phyloP scores from a whole-genome alignment of 1,140 invertebrate species.

The Physella acuta region DNA sequence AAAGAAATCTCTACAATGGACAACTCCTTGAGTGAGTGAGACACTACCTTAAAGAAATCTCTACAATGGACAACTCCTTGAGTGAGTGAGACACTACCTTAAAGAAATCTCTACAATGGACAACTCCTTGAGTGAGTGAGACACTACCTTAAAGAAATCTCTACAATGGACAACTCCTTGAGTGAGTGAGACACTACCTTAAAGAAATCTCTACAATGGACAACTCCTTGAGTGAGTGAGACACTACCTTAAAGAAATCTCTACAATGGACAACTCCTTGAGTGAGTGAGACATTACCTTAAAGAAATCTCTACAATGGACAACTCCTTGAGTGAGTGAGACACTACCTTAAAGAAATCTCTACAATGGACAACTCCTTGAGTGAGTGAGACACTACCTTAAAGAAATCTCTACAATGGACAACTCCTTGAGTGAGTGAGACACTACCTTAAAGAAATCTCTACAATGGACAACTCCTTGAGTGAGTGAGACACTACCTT shows the following conservation, averaged over 20 bases:
- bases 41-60: slow-evolving; percentile 75
- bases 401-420: slow-evolving; percentile 79
- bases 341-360: slow-evolving; percentile 75
- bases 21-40: slow-evolving; percentile 74
- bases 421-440: slow-evolving; percentile 74
- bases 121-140: slow-evolving; percentile 74
- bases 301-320: slow-evolving; percentile 79
- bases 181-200: too few relatives aligned
- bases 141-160: slow-evolving; percentile 75
- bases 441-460: slow-evolving; percentile 75
- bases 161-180: slow-evolving; percentile 80
- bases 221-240: slow-evolving; percentile 74
- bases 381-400: too few relatives aligned
- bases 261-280: slow-evolving; percentile 80
- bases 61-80: slow-evolving; percentile 80
- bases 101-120: slow-evolving; percentile 79
- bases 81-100: too few relatives aligned
- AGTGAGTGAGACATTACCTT: too few relatives aligned
- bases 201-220: slow-evolving; percentile 79
- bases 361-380: slow-evolving; percentile 80
- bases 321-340: slow-evolving; percentile 74
- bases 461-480: slow-evolving; percentile 80
- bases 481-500: too few relatives aligned
- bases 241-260: slow-evolving; percentile 75
- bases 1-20: slow-evolving; percentile 79